Conservation (phyloP, 2,888 invertebrate genomes). For the Flabesymbios commensalis region DNA sequence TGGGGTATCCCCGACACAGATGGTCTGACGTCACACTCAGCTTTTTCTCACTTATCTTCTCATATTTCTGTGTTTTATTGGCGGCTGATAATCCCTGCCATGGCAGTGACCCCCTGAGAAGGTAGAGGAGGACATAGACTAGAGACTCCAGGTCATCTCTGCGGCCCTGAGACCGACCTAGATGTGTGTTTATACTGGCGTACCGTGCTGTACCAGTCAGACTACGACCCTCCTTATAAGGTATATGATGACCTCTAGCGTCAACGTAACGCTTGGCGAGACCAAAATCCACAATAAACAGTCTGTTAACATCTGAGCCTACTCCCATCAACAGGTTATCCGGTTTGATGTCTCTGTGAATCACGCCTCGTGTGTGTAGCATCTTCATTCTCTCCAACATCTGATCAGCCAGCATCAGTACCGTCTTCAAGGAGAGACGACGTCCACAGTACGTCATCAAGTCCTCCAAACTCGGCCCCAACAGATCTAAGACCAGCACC, state of each 20-base stretch:
- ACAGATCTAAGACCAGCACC: neutral
- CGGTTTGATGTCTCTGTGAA: conserved; percentile 2
- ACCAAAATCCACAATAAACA: neutral
- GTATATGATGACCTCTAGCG: neutral
- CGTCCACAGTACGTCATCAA: neutral
- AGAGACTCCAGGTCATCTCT: neutral
- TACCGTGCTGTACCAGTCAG: neutral
- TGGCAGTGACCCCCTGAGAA: neutral
- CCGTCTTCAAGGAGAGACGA: neutral
- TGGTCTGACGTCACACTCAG: neutral
- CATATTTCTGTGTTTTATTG: neutral
- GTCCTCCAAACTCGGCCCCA: neutral
- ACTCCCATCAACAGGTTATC: neutral
- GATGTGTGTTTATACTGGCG: neutral
- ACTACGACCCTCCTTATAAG: neutral
- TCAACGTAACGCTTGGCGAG: neutral
- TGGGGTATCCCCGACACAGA: neutral
- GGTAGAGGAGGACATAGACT: neutral
- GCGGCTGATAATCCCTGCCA: neutral
- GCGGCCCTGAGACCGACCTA: neutral
- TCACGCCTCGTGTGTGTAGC: neutral
- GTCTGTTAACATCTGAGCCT: neutral
- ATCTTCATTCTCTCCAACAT: neutral
- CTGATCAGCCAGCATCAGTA: neutral
- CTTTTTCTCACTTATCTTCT: neutral